Base-by-base conservation (phyloP, 1,140 invertebrate species). In the Drosophila novamexicana region DNA sequence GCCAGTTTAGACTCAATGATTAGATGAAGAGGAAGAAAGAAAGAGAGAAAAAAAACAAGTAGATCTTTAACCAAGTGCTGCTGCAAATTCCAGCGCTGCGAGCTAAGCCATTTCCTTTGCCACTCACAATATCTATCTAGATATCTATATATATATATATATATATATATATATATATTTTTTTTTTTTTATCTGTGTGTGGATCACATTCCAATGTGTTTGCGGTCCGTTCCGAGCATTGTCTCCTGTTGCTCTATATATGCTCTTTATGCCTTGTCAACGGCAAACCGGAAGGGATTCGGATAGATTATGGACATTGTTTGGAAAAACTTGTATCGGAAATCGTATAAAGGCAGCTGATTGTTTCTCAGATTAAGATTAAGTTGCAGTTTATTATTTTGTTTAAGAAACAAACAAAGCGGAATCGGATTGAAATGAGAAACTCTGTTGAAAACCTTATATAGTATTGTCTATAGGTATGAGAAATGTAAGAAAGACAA, bases 1-100 rank as follows among this genome's bases (percentile, higher is more conserved):
- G 76, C 81, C 74, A 79, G 77, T 85, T 77, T 71, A 78, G 54
- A 70, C 32, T 45, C 64, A 77, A 67, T 81, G 74, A 86, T 85
- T 86, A 74, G 75, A 56, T 22, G 12, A 7, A 39, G 4, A 34
- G 14, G 37, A 32, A 53, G 22, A n/a, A 32, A 29, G 54, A 10
- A 42, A 18, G 16, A 18, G 18, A 18, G 1, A 56, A 8, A 22
- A 22, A 32, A 10, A 9, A 7, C 16, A 50, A 57, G 34, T 18
- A 40, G 58, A 66, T 47, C 53, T 34, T 36, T 29, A 12, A 12
- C 29, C 37, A 40, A 61, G 52, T 49, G 32, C 61, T 52, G 61
- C 52, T 53, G 61, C 63, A 29, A 66, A 66, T 66, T 66, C 42
- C 63, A 52, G 29, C 14, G 18, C 16, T 65, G 45, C 29, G 47